Conservation (phyloP, 2,797 vertebrate species). For the Galagoides demidoff region DNA sequence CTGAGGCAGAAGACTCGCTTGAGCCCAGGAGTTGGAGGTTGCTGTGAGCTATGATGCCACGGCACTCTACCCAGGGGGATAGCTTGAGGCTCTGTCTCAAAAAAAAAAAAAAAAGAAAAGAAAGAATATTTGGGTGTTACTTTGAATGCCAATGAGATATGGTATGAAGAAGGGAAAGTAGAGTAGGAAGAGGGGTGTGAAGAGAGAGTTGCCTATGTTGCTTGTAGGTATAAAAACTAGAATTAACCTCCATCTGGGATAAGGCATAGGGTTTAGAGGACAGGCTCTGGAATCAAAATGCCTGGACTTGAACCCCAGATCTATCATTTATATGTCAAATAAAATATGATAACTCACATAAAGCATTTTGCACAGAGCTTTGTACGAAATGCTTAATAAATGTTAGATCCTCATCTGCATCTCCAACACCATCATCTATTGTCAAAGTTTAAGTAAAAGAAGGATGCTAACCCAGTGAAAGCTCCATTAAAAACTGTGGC, state of each 20-base stretch:
- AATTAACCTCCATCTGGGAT: not conserved
- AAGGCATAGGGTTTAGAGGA: not conserved
- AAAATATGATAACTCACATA: not conserved
- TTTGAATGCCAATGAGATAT: not conserved
- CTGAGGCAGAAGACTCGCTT: no score
- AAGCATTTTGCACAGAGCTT: not conserved
- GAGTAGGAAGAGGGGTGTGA: not conserved
- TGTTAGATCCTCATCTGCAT: not conserved
- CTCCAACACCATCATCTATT: not conserved
- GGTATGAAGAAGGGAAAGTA: not conserved
- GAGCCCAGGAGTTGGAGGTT: no score
- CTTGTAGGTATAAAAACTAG: not conserved
- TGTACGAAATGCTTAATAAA: not conserved
- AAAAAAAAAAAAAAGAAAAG: no score
- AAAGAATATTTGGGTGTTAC: not conserved
- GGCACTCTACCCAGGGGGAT: no score
- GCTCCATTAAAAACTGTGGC: not conserved
- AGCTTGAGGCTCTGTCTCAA: no score
- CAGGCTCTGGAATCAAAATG: not conserved
- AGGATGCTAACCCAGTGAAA: not conserved
- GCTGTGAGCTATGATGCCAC: no score
- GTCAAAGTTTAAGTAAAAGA: not conserved
- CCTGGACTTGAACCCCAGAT: not conserved
- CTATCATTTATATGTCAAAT: not conserved
- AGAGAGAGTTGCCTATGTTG: not conserved